Evolutionary conservation across 2,797 vertebrate species (phyloP).

Genomic region (Neosalanx taihuensis): DNA sequence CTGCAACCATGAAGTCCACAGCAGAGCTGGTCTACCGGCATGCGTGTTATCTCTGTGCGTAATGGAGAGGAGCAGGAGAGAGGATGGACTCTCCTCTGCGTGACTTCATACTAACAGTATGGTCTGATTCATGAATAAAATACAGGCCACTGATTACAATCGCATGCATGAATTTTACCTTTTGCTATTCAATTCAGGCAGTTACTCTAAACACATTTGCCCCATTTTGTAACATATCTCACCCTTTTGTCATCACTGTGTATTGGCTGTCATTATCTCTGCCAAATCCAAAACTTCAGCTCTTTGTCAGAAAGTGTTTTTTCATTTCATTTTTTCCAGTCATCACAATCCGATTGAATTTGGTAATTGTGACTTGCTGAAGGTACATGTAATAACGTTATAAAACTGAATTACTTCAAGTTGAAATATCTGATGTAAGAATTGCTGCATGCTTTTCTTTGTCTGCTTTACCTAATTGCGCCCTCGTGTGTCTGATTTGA

Average conservation of each 20-base stretch:
- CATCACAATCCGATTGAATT: too few relatives aligned
- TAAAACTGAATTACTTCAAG: too few relatives aligned
- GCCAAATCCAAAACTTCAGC: too few relatives aligned
- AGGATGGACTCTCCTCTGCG: constrained; percentile 26
- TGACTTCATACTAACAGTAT: neutral
- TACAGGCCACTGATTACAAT: neutral
- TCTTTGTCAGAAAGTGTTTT: too few relatives aligned
- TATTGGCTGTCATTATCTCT: too few relatives aligned
- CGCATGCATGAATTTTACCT: too few relatives aligned
- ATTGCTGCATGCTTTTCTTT: neutral
- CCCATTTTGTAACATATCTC: too few relatives aligned
- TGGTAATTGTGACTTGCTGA: neutral
- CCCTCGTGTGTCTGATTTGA: constrained; percentile 57
- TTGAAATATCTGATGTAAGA: neutral
- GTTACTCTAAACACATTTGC: too few relatives aligned
- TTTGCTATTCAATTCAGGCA: too few relatives aligned
- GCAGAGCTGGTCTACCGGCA: neutral
- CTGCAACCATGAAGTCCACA: neutral
- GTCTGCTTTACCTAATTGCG: constrained; percentile 48
- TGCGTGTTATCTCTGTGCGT: constrained; percentile 40
- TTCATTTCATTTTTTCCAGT: too few relatives aligned
- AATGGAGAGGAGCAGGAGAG: constrained; percentile 50
- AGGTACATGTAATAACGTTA: neutral
- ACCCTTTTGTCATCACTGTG: too few relatives aligned
- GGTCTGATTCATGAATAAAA: neutral